These are phyloP conservation scores for Abscondita cerata DNA, from an alignment of 2,888 invertebrate species.

Conservation along the genomic window DNA sequence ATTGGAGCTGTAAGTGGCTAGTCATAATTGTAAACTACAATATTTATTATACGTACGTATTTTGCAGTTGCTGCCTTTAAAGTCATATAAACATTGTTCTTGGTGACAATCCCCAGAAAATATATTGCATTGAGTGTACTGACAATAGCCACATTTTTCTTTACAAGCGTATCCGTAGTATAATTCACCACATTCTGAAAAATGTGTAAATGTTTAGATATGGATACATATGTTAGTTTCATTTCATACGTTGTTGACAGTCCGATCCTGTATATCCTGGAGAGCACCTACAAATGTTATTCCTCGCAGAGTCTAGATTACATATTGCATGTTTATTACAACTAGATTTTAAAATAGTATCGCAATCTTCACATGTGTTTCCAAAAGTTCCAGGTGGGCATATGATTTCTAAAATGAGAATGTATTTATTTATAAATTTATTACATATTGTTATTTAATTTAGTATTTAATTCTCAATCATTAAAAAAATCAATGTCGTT, in stretches of 20 bases:
- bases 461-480: too few relatives aligned
- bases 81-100: neutral
- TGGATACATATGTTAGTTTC: neutral
- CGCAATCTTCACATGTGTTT: constrained; percentile 37
- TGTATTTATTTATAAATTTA: too few relatives aligned
- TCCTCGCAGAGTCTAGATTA: constrained; percentile 14
- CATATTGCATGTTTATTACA: constrained; percentile 39
- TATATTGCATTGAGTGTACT: constrained; percentile 4
- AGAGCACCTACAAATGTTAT: constrained; percentile 37
- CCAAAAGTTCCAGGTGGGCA: constrained; percentile 36
- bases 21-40: neutral
- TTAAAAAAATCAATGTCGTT: too few relatives aligned
- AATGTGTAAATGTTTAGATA: neutral
- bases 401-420: constrained; percentile 32
- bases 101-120: constrained; percentile 12
- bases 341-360: constrained; percentile 21
- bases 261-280: constrained; percentile 35
- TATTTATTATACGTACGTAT: constrained; percentile 5
- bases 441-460: too few relatives aligned
- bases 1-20: constrained; percentile 11
- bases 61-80: constrained; percentile 12
- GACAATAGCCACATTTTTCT: constrained; percentile 21
- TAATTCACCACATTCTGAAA: constrained; percentile 17
- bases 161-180: constrained; percentile 22
- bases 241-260: constrained; percentile 24